Evolutionary conservation across 2,797 vertebrate species (phyloP), one percentile per base, ranked within the genome.

Genomic region (Gymnopithys bicolor): DNA sequence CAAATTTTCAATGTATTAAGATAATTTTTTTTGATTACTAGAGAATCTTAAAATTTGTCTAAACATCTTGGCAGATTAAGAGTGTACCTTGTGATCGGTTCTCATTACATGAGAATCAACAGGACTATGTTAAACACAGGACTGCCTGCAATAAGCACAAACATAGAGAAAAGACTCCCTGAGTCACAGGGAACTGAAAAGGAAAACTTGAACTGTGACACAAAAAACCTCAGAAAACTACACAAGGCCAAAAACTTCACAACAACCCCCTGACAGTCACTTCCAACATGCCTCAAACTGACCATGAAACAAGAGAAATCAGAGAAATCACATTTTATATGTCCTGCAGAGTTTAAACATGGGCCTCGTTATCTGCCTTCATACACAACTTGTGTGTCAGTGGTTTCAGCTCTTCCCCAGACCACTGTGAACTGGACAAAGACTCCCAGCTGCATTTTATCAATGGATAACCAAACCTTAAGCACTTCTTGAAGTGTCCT

Each of bases 181-280:
- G 12, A 90, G 41, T 59, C 84, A 77, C 22, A 8, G 4, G 18
- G 43, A 93, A 84, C 27, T 43, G 55, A 89, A 84, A 92, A 79
- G 24, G 78, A 66, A 75, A 76, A 11, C 25, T 64, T 10, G 30
- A 30, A 48, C 51, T 33, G 16, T 14, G 33, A 59, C 0, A 0
- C 7, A 35, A 35, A 30, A 11, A 39, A 30, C 85, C 33, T 6
- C 48, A 63, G 41, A 79, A 89, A 92, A 90, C 66, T 6, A 67
- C 0, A 71, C 6, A 63, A 27, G 13, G 19, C 69, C n/a, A 75
- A 62, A 87, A 77, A 5, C 35, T 83, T 52, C 35, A n/a, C 68
- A 76, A 43, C 39, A 77, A 27, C 19, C 1, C n/a, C 11, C 8
- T 45, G 39, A 69, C 39, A 69, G 46, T 62, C 37, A 17, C 37